Base-by-base conservation (phyloP, 2,797 vertebrate genomes). In the Masticophis lateralis region DNA sequence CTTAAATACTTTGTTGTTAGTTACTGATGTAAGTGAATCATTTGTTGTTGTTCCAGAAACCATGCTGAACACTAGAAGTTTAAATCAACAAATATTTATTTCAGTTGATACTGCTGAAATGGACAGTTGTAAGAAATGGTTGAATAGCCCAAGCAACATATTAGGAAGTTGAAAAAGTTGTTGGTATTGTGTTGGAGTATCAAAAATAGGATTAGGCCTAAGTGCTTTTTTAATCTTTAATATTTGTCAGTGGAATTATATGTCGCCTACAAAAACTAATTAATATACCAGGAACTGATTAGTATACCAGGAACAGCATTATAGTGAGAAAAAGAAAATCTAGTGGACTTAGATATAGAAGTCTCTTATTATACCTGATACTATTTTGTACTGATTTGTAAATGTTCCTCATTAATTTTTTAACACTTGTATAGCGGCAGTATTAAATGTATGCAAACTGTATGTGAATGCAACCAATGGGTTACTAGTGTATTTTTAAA, bases 161-260 rank as follows among this genome's bases (percentile, higher is more conserved):
- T 37, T 74, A 9, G 1, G 32, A 4, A 16, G 69, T 74, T 74
- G 16, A 74, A 74, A 74, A 74, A 37, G 14, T 8, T 74, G 16
- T 74, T 74, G 32, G 32, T 16, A 12, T 90, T 91, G 91, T 8
- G 89, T 89, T 93, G 11, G 61, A 89, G 47, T 61, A 69, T 86
- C 94, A n/a, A 94, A 94, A 92, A 56, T 88, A 5, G 20, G 55
- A 83, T 63, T 56, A 93, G 25, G 5, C 12, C 1, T 91, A 18
- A 43, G 88, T 92, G 47, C 89, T 18, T 93, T 95, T 86, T 0
- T 61, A 63, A 66, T 53, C 7, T 91, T 95, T 47, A 57, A 56
- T 13, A n/a, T 63, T 53, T 87, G 2, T 92, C 57, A 66, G 51
- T 43, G 28, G 90, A 56, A 9, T 92, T 91, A 66, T 83, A 83